Evolutionary conservation across 2,797 vertebrate species (phyloP).

Genomic region (Molothrus ater): DNA sequence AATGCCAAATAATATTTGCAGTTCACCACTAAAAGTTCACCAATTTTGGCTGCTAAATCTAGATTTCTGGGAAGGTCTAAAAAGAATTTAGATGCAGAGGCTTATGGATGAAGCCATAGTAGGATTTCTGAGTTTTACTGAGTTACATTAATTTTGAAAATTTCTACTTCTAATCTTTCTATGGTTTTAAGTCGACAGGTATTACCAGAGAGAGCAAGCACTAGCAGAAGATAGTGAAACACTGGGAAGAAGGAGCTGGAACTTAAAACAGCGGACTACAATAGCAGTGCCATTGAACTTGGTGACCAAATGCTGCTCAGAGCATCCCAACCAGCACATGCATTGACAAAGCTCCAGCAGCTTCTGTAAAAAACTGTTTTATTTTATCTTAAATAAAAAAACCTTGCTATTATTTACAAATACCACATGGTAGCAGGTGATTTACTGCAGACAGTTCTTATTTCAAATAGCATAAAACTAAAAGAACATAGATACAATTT

Average conservation of each 20-base stretch:
- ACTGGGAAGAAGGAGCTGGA: fast-evolving
- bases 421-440: neutral
- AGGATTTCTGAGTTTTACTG: neutral
- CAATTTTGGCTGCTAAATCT: neutral
- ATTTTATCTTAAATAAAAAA: neutral
- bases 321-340: neutral
- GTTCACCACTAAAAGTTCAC: neutral
- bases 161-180: neutral
- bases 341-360: neutral
- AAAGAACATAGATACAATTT: neutral
- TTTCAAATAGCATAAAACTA: neutral
- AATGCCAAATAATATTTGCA: neutral
- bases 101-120: neutral
- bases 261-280: neutral
- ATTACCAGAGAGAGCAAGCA: neutral
- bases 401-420: neutral
- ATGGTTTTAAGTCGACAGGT: neutral
- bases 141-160: neutral
- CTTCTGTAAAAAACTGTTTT: neutral
- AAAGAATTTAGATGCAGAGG: neutral
- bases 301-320: neutral
- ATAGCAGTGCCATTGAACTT: neutral
- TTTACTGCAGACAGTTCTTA: neutral
- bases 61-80: neutral
- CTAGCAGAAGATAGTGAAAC: neutral